phyloP scores from a whole-genome alignment of 2,113 vertebrate genomes.

The Hylia prasina region DNA sequence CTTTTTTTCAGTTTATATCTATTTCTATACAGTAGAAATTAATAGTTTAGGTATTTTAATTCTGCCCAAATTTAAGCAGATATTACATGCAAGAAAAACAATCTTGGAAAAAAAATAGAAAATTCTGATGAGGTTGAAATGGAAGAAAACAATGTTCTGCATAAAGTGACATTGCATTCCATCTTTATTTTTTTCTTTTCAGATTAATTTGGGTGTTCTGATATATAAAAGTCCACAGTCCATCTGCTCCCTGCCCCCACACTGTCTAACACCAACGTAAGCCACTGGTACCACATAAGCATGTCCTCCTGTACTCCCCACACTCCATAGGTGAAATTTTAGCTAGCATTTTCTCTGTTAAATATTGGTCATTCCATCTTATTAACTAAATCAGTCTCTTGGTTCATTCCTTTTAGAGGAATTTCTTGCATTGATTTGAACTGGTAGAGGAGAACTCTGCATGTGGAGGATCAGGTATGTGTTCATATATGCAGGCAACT shows the following conservation, averaged over 20 bases:
- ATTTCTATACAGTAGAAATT: not conserved
- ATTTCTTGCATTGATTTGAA: not conserved
- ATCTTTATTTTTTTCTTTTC: not conserved
- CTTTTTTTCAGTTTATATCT: not conserved
- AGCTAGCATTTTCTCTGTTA: not conserved
- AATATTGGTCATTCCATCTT: not conserved
- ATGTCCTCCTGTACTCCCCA: not conserved
- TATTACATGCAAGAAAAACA: not conserved
- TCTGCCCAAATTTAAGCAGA: not conserved
- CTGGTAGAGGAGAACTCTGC: not conserved
- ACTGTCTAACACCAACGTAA: not conserved
- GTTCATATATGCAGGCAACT: not conserved
- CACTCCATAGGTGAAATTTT: not conserved
- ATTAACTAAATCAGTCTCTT: not conserved
- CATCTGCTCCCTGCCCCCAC: fast-evolving
- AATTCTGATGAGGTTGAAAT: not conserved
- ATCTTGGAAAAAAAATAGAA: not conserved
- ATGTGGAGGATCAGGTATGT: not conserved
- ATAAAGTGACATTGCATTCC: not conserved
- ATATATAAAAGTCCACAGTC: not conserved
- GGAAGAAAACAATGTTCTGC: not conserved
- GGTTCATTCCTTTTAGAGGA: not conserved
- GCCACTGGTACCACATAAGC: not conserved
- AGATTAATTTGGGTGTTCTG: not conserved
- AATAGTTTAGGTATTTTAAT: not conserved